These are phyloP conservation scores for Nephrotoma appendiculata DNA, from an alignment of 2,888 invertebrate species.

Conservation along the genomic window DNA sequence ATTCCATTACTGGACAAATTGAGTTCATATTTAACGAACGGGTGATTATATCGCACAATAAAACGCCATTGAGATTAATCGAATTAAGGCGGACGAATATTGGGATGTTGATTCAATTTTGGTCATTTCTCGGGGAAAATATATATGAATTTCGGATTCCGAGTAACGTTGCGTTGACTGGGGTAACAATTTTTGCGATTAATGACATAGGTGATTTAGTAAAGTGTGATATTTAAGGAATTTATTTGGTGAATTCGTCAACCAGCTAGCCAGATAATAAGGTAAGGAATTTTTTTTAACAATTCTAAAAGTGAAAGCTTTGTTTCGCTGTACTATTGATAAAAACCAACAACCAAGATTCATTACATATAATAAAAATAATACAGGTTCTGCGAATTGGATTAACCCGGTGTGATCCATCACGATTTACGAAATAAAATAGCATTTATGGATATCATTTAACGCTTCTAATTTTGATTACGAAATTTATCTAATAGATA, in stretches of 20 bases:
- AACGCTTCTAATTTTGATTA: too few species aligned
- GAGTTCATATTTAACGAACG: not conserved
- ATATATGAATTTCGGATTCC: conserved; percentile 8
- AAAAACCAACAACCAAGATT: too few species aligned
- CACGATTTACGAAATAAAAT: not conserved
- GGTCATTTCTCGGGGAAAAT: conserved; percentile 1
- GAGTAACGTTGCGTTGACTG: not conserved
- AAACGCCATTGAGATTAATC: conserved; percentile 18
- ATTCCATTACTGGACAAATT: not conserved
- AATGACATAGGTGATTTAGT: conserved; percentile 7
- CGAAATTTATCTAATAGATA: too few species aligned
- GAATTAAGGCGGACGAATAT: conserved; percentile 15
- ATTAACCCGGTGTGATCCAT: not conserved
- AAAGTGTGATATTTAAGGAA: not conserved
- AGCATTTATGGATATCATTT: not conserved
- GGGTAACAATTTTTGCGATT: conserved; percentile 8
- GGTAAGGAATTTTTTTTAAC: not conserved
- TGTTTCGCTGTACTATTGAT: too few species aligned
- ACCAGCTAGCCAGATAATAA: not conserved
- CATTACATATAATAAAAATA: not conserved
- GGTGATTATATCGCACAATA: not conserved
- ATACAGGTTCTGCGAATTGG: not conserved
- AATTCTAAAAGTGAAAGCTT: too few species aligned
- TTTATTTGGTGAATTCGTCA: not conserved
- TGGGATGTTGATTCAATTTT: conserved; percentile 6